These are phyloP conservation scores for Chloropsis cyanopogon DNA, from an alignment of 2,113 vertebrate species.

Conservation along the genomic window DNA sequence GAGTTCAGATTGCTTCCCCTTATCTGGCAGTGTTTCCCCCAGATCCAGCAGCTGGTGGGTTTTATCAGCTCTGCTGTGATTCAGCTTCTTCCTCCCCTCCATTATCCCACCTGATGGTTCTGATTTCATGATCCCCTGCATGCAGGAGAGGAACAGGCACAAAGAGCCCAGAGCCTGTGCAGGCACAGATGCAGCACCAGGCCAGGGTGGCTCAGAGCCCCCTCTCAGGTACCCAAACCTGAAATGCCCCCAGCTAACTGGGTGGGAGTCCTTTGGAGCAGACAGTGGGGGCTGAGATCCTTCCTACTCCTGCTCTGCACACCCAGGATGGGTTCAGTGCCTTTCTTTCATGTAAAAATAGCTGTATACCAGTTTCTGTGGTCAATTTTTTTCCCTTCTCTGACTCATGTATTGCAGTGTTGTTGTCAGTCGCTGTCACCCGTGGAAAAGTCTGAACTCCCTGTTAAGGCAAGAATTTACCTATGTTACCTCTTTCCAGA, in stretches of 20 bases:
- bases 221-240: background rate
- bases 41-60: background rate
- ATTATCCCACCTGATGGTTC: background rate
- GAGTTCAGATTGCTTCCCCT: background rate
- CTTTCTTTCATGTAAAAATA: background rate
- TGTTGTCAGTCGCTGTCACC: background rate
- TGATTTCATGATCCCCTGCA: background rate
- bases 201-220: background rate
- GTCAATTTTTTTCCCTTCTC: background rate
- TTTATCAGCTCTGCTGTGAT: conserved; percentile 11
- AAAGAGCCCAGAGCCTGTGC: background rate
- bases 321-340: background rate
- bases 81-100: background rate
- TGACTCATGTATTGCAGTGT: background rate
- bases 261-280: background rate
- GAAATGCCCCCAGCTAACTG: background rate
- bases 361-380: background rate
- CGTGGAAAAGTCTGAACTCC: background rate
- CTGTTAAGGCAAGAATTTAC: background rate
- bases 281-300: background rate
- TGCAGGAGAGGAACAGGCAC: background rate
- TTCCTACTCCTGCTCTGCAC: background rate
- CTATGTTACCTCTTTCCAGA: background rate
- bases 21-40: background rate
- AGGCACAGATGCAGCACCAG: background rate